These are phyloP conservation scores for Tribolium castaneum DNA, from an alignment of 1,140 invertebrate species.

Conservation along the genomic window DNA sequence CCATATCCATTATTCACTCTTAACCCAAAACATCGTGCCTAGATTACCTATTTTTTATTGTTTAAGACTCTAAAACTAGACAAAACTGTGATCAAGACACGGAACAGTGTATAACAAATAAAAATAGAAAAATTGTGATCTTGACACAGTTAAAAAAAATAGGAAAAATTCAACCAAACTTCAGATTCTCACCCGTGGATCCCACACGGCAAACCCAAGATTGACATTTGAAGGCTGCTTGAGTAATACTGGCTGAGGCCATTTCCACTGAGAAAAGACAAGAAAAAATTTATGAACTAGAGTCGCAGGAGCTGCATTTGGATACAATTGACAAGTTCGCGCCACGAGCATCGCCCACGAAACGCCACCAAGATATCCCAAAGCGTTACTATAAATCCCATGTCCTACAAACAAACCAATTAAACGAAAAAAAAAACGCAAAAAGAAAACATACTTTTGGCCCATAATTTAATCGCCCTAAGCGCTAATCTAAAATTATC, in stretches of 20 bases:
- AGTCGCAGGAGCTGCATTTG: constrained; percentile 94
- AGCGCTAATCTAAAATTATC: constrained; percentile 94
- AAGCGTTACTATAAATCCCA: constrained; percentile 97
- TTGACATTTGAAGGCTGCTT: constrained; percentile 91
- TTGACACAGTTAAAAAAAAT: not conserved
- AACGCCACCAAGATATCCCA: constrained; percentile 98
- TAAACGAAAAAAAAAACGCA: not conserved
- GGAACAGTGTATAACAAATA: too few relatives aligned
- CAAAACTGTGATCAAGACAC: too few relatives aligned
- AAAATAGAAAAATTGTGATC: not conserved
- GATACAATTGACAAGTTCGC: constrained; percentile 97
- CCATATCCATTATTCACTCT: too few relatives aligned
- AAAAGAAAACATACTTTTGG: constrained; percentile 85
- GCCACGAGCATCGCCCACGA: constrained; percentile 99
- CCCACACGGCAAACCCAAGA: constrained; percentile 94
- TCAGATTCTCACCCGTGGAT: constrained; percentile 79
- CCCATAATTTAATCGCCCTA: constrained; percentile 97
- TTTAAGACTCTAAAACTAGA: too few relatives aligned
- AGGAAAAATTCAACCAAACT: not conserved
- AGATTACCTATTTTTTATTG: too few relatives aligned
- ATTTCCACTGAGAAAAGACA: constrained; percentile 97
- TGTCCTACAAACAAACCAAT: constrained; percentile 72
- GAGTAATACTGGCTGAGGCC: constrained; percentile 96
- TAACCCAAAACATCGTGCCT: too few relatives aligned
- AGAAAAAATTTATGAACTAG: constrained; percentile 98